Percentiles rank a stretch among this genome's conserved stretches.
Evolutionary conservation across 2,113 vertebrate species (phyloP).

Genomic region (Micronycteris hirsuta): DNA sequence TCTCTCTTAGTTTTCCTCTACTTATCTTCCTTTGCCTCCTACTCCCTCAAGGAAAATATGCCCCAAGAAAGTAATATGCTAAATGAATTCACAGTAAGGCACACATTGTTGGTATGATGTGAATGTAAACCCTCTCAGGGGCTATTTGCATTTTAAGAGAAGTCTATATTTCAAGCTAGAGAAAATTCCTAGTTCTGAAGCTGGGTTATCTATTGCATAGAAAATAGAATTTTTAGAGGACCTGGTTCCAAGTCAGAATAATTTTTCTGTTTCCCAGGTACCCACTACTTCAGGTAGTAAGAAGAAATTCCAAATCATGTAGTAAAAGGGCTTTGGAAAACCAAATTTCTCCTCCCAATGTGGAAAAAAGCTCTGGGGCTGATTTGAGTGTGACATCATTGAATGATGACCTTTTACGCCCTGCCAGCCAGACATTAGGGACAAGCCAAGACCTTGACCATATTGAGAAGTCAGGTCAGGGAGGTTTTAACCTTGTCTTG

Average conservation of each 20-base stretch:
- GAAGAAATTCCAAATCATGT: not conserved
- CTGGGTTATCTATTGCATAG: not conserved
- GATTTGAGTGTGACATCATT: not conserved
- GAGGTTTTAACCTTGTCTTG: not conserved
- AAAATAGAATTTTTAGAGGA: conserved; percentile 23
- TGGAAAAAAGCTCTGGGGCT: not conserved
- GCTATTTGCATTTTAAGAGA: conserved; percentile 10
- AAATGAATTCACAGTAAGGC: not conserved
- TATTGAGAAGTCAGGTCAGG: not conserved
- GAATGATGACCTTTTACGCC: not conserved
- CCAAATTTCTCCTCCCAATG: not conserved
- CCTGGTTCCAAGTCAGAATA: not conserved
- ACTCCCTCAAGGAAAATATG: not conserved
- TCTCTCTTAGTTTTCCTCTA: not conserved
- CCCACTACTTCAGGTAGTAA: not conserved
- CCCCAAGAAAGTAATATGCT: not conserved
- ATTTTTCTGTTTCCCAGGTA: conserved; percentile 17
- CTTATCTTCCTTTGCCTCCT: not conserved
- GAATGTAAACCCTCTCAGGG: not conserved
- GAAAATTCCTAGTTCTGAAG: not conserved
- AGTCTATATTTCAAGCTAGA: conserved; percentile 22
- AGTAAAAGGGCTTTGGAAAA: not conserved
- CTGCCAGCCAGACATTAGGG: not conserved
- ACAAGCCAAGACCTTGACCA: not conserved
- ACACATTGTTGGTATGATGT: not conserved